Evolutionary conservation across 2,113 vertebrate species (phyloP), one percentile per base, ranked within the genome.

Genomic region (Nematolebias whitei): DNA sequence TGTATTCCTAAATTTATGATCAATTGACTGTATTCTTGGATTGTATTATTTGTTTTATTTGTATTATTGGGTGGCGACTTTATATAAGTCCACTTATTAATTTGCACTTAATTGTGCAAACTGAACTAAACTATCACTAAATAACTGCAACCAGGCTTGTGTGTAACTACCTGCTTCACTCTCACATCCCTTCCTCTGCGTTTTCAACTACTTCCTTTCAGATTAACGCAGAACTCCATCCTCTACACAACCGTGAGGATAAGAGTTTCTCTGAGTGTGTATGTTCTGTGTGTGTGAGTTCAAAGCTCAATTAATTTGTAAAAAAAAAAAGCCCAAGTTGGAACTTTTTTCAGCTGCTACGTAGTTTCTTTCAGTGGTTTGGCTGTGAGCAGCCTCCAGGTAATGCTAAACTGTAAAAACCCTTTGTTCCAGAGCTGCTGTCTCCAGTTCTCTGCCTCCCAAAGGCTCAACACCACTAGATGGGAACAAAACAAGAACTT

Each of bases 391-490:
- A 57, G 88, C 87, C 7, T 75, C 38, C n/a, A 83, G 81, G 63
- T 93, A 79, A 39, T 59, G 10, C 83, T 91, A 86, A 59, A 89
- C 75, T 56, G 71, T 84, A 60, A 68, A 81, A 32, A 89, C 82
- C 56, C 22, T 88, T 32, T 80, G 63, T 68, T 79, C 68, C 68
- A 83, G 48, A 44, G 68, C 24, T 38, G 71, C 55, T 5, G 56
- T 58, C 54, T 93, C 86, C 62, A 68, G 82, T 13, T 85, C 47
- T 85, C 53, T 29, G 83, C 86, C 67, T 87, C 74, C 76, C 93
- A 81, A 66, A 92, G 76, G 18, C 75, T 81, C 50, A 86, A 81
- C 68, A 91, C 39, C 57, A 92, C 91, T 91, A 57, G 16, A 41
- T 29, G n/a, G n/a, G n/a, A 29, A 29, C 40, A 68, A 71, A 5